Evolutionary conservation across 1,140 invertebrate genomes (phyloP).

Genomic region (Semibalanus balanoides): DNA sequence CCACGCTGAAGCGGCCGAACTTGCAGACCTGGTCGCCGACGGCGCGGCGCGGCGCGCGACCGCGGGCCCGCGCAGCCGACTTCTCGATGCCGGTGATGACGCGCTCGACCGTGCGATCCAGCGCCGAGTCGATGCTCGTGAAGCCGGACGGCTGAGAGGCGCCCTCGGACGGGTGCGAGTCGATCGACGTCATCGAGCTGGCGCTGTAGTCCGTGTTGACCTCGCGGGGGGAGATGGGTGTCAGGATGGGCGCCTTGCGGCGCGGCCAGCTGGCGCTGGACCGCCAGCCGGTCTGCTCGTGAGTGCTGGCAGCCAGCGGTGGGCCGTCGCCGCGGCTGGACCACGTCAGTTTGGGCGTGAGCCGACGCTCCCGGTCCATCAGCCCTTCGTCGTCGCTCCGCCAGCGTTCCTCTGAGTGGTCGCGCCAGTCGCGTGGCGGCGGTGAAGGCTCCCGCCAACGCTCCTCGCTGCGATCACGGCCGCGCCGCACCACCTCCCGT

Average conservation of each 20-base stretch:
- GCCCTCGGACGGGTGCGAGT: background rate
- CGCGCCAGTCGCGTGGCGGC: background rate
- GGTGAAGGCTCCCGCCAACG: background rate
- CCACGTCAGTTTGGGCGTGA: background rate
- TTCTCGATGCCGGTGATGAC: slow-evolving; percentile 9
- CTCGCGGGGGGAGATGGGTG: background rate
- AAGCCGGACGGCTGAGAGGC: background rate
- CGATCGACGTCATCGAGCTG: background rate
- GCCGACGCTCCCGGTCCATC: background rate
- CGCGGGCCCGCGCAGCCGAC: slow-evolving; percentile 12
- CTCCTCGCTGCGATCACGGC: background rate
- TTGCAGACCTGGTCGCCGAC: slow-evolving; percentile 10
- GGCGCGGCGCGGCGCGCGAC: slow-evolving; percentile 13
- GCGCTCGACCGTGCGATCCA: background rate
- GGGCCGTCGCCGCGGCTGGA: background rate
- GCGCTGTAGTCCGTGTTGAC: background rate
- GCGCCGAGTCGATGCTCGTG: background rate
- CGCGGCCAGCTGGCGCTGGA: background rate
- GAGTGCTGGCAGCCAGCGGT: background rate
- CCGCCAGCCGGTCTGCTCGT: background rate
- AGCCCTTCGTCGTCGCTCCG: background rate
- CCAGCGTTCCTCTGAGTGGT: background rate
- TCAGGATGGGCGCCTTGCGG: background rate
- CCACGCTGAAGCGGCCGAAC: slow-evolving; percentile 11
- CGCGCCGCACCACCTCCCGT: background rate